These are phyloP conservation scores for Chrysochloris asiatica DNA, from an alignment of 2,113 vertebrate genomes.

Conservation along the genomic window DNA sequence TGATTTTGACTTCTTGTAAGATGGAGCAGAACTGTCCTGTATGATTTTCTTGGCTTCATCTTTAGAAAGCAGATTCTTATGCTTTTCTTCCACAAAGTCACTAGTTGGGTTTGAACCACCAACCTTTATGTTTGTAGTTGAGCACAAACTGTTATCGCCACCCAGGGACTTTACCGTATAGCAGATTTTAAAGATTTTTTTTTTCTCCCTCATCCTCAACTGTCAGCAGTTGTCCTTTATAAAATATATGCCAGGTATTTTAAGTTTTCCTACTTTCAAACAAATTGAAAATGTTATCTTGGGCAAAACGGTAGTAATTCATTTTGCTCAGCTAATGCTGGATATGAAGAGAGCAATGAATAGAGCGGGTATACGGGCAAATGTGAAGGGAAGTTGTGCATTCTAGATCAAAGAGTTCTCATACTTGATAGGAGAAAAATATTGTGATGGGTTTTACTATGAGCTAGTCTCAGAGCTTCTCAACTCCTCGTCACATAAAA, in stretches of 20 bases:
- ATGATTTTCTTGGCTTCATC: not conserved
- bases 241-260: not conserved
- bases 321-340: slow-evolving; percentile 1
- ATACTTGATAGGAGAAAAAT: not conserved
- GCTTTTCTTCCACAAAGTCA: not conserved
- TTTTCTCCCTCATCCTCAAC: slow-evolving; percentile 18
- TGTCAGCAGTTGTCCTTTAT: not conserved
- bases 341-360: not conserved
- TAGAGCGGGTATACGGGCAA: not conserved
- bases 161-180: not conserved
- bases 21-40: not conserved
- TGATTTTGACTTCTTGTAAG: not conserved
- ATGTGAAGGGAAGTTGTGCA: not conserved
- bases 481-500: slow-evolving; percentile 48
- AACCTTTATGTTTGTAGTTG: not conserved
- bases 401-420: slow-evolving; percentile 37
- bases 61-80: not conserved
- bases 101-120: not conserved
- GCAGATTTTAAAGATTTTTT: not conserved
- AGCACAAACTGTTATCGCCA: not conserved
- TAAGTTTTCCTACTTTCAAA: slow-evolving; percentile 4
- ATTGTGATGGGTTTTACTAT: slow-evolving; percentile 40
- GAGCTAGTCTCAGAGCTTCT: slow-evolving; percentile 13
- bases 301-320: not conserved
- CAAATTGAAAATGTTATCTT: not conserved